Base-by-base conservation (phyloP, 2,888 invertebrate species). In the Morpho achilles region DNA sequence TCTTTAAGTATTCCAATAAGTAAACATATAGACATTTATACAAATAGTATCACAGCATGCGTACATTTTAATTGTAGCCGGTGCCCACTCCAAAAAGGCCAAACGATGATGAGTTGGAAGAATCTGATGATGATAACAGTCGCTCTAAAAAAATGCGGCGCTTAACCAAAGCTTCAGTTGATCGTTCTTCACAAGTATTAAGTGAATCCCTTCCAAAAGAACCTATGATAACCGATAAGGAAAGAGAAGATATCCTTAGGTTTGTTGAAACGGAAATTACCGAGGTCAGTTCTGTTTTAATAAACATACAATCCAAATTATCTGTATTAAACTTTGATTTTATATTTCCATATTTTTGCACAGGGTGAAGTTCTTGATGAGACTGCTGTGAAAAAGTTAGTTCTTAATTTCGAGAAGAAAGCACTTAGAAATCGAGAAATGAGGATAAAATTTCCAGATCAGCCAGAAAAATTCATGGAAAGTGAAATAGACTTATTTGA, bases 381-480 rank as follows among this genome's bases (percentile, higher is more conserved):
- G 68, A 92, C 94, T 39, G 94, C 94, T 8, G 92, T 99, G 7
- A 98, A 98, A 75, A 95, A 96, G 76, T 93, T 99, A 76, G 94
- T 99, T 23, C 90, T 98, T 9, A 93, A 96, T 63, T 98, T 99
- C 91, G 99, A 99, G 77, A 99, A 99, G 80, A 94, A 97, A 75
- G 96, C 96, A 52, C 90, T 98, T 7, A 96, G 94, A 76, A 99
- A 99, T 81, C 96, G 99, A 79, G 99, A 99, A 87, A 97, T 99
- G 96, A 93, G 99, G 65, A 99, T 99, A 9, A 99, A 99, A 84
- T 99, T 98, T 83, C 97, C 98, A 0, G 99, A 99, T 77, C 95
- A 95, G 73, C 97, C 99, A 7, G 98, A 98, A 79, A 99, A 98
- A 92, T 99, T 99, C 80, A 98, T 99, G 95, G 96, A 99, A 71